Evolutionary conservation across 2,888 invertebrate genomes (phyloP).

Genomic region (Epirrhoe tristata): DNA sequence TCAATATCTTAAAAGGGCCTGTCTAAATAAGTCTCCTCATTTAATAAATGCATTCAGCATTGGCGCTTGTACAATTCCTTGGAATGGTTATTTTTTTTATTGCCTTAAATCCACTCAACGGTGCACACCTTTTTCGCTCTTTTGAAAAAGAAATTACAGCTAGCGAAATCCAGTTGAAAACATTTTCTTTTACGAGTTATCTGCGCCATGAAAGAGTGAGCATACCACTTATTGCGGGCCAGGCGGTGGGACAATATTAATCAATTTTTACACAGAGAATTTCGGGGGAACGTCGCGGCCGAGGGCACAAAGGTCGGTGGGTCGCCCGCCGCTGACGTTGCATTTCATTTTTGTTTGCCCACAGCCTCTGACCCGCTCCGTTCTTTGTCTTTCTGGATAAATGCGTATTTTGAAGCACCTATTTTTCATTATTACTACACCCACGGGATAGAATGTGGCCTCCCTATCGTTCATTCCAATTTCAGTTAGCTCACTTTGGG

Average conservation of each 20-base stretch:
- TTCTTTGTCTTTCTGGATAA: slow-evolving; percentile 76
- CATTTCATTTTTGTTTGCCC: slow-evolving; percentile 78
- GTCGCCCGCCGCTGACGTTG: slow-evolving; percentile 72
- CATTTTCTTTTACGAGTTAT: slow-evolving; percentile 65
- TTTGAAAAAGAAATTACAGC: slow-evolving; percentile 59
- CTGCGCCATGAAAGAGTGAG: slow-evolving; percentile 61
- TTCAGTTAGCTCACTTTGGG: slow-evolving; percentile 45
- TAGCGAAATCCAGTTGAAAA: slow-evolving; percentile 60
- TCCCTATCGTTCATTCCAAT: slow-evolving; percentile 52
- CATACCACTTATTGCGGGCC: slow-evolving; percentile 67
- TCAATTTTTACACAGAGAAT: slow-evolving; percentile 78
- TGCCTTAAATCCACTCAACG: slow-evolving; percentile 61
- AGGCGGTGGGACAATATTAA: slow-evolving; percentile 74
- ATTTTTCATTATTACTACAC: slow-evolving; percentile 70
- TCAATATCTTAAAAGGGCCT: slow-evolving; percentile 24
- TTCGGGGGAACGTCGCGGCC: slow-evolving; percentile 63
- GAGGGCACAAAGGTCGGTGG: slow-evolving; percentile 70
- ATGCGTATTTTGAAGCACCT: slow-evolving; percentile 72
- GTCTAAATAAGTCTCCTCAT: slow-evolving; percentile 47
- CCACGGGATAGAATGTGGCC: slow-evolving; percentile 57
- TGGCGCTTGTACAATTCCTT: slow-evolving; percentile 61
- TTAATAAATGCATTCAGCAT: slow-evolving; percentile 59
- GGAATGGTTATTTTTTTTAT: slow-evolving; percentile 64
- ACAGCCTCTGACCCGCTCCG: slow-evolving; percentile 66
- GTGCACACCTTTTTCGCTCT: slow-evolving; percentile 57